Evolutionary conservation across 2,888 invertebrate species (phyloP).

Genomic region (Cheilosia vulpina): DNA sequence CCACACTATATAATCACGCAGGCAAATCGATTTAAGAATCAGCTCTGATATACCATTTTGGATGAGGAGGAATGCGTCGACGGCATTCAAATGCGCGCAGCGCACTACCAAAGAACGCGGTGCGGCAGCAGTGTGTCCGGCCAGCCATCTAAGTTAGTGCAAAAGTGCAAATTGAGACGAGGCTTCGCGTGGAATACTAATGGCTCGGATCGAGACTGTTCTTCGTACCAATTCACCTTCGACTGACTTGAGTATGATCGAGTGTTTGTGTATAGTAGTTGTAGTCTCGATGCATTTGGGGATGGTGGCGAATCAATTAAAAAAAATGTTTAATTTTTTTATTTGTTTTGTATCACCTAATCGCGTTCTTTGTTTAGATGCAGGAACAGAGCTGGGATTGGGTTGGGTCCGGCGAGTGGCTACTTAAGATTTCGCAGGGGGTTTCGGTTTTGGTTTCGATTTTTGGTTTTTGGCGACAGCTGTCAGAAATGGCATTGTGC

Average conservation of each 20-base stretch:
- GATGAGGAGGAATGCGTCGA: constrained; percentile 74
- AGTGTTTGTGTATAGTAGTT: constrained; percentile 22
- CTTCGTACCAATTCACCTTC: constrained; percentile 72
- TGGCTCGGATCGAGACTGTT: constrained; percentile 40
- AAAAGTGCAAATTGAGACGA: constrained; percentile 74
- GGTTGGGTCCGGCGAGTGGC: constrained; percentile 43
- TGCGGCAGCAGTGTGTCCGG: constrained; percentile 4
- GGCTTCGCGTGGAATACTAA: constrained; percentile 69
- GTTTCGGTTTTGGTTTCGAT: constrained; percentile 9
- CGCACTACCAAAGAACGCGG: constrained; percentile 61
- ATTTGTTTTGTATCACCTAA: constrained; percentile 55
- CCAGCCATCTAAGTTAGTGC: constrained; percentile 74
- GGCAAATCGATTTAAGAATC: constrained; percentile 67
- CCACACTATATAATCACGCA: constrained; percentile 25
- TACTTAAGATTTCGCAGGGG: constrained; percentile 68
- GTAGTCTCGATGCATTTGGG: constrained; percentile 58
- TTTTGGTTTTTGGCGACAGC: constrained; percentile 51
- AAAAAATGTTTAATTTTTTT: constrained; percentile 23
- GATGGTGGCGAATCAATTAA: constrained; percentile 72
- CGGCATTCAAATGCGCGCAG: constrained; percentile 69
- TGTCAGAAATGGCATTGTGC: constrained; percentile 55
- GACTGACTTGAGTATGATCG: constrained; percentile 19
- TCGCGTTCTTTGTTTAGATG: constrained; percentile 61
- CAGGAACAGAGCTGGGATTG: constrained; percentile 18
- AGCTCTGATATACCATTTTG: constrained; percentile 70